phyloP scores from a whole-genome alignment of 2,797 vertebrate genomes.

The Hypotaenidia okinawae region DNA sequence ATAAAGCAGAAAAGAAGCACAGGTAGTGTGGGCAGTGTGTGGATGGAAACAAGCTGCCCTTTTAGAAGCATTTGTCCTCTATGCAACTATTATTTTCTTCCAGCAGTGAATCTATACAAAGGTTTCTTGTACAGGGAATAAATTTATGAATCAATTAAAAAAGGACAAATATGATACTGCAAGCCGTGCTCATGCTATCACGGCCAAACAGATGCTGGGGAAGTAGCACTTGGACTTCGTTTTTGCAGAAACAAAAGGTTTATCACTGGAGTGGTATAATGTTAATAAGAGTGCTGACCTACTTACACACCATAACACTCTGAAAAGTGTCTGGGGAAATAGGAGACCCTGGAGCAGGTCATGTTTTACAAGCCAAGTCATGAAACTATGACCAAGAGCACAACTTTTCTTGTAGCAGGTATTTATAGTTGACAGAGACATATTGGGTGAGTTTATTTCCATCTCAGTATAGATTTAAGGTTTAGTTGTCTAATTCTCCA shows the following conservation, averaged over 20 bases:
- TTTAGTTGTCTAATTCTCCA: constrained; percentile 16
- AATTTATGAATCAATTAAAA: constrained; percentile 64
- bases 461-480: neutral
- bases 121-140: constrained; percentile 47
- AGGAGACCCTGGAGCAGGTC: constrained; percentile 10
- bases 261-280: constrained; percentile 15
- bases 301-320: constrained; percentile 45
- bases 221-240: neutral
- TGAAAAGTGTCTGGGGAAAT: constrained; percentile 23
- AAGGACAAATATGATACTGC: constrained; percentile 16
- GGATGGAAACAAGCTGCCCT: neutral
- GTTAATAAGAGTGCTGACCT: constrained; percentile 47
- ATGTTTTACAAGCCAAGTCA: constrained; percentile 36
- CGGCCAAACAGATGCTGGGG: constrained; percentile 30
- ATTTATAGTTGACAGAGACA: neutral
- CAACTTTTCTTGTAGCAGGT: neutral
- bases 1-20: neutral
- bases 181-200: constrained; percentile 46
- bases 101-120: constrained; percentile 48
- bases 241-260: constrained; percentile 59
- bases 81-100: constrained; percentile 37
- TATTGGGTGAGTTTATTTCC: neutral
- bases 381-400: constrained; percentile 12
- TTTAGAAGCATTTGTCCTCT: constrained; percentile 37
- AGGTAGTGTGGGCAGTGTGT: neutral